These are phyloP conservation scores for Dynastes maya DNA, from an alignment of 2,888 invertebrate species.

Conservation along the genomic window DNA sequence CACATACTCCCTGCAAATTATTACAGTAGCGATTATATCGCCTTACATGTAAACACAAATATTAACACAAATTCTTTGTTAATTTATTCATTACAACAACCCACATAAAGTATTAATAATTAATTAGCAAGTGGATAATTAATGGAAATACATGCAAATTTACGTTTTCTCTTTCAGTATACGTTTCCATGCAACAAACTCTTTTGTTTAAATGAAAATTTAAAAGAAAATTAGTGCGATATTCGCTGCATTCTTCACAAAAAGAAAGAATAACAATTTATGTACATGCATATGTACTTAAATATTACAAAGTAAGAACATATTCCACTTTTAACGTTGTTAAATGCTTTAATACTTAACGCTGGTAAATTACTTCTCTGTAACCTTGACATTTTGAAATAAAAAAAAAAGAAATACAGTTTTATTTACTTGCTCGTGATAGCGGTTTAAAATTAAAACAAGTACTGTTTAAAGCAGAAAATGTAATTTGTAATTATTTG, in stretches of 20 bases:
- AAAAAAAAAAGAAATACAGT: too few relatives aligned
- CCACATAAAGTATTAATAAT: constrained; percentile 18
- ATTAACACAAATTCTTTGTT: constrained; percentile 9
- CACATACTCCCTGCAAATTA: not conserved
- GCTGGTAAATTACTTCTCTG: not conserved
- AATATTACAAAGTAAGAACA: not conserved
- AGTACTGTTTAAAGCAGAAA: too few relatives aligned
- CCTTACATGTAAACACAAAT: not conserved
- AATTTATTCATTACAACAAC: constrained; percentile 34
- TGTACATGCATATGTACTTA: not conserved
- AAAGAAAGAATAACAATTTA: too few relatives aligned
- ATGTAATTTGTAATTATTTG: too few relatives aligned
- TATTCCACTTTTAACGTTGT: not conserved
- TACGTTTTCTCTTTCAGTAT: not conserved
- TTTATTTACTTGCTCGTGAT: too few relatives aligned
- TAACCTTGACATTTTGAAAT: constrained; percentile 15
- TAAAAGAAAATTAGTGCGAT: not conserved
- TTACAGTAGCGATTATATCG: constrained; percentile 2
- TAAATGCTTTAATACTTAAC: not conserved
- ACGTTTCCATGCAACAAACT: not conserved
- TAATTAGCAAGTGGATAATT: constrained; percentile 3
- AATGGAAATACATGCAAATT: constrained; percentile 5
- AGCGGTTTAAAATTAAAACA: too few relatives aligned
- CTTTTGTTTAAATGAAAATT: not conserved
- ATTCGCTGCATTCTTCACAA: too few relatives aligned